A percentile compares a stretch with the other conserved stretches of the same genome.
Conservation (phyloP, 2,888 invertebrate species). For the Zhuqinia jingwanae region DNA sequence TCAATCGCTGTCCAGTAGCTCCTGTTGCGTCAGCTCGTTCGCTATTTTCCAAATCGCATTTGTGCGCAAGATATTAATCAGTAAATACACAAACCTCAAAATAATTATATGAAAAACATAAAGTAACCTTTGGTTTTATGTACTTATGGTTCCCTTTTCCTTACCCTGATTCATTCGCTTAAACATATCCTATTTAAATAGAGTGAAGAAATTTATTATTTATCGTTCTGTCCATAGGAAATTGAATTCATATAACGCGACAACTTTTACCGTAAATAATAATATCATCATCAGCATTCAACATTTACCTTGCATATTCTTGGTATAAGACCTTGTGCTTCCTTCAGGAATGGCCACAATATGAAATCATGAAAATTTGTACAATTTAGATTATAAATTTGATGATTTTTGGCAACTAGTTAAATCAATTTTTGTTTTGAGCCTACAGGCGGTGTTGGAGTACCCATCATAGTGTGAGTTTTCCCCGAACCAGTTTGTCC, state of each 20-base stretch:
- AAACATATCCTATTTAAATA: conserved; percentile 86
- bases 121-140: conserved; percentile 93
- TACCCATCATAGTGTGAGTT: conserved; percentile 96
- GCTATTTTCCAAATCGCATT: conserved; percentile 83
- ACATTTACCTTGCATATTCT: conserved; percentile 89
- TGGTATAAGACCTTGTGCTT: conserved; percentile 91
- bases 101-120: no score
- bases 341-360: conserved; percentile 81
- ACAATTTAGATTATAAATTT: not conserved
- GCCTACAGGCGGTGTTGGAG: conserved; percentile 83
- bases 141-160: conserved; percentile 89
- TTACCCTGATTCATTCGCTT: conserved; percentile 90
- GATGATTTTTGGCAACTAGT: not conserved
- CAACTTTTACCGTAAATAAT: no score
- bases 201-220: no score
- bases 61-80: no score
- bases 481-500: conserved; percentile 96
- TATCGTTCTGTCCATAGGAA: no score
- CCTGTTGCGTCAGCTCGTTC: conserved; percentile 94
- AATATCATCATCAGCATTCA: no score
- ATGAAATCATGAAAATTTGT: not conserved
- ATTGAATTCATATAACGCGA: no score
- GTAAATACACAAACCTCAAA: no score
- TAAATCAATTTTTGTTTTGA: no score
- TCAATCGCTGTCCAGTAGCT: conserved; percentile 93